phyloP scores from a whole-genome alignment of 2,113 vertebrate species.

The Dendropsophus ebraccatus region DNA sequence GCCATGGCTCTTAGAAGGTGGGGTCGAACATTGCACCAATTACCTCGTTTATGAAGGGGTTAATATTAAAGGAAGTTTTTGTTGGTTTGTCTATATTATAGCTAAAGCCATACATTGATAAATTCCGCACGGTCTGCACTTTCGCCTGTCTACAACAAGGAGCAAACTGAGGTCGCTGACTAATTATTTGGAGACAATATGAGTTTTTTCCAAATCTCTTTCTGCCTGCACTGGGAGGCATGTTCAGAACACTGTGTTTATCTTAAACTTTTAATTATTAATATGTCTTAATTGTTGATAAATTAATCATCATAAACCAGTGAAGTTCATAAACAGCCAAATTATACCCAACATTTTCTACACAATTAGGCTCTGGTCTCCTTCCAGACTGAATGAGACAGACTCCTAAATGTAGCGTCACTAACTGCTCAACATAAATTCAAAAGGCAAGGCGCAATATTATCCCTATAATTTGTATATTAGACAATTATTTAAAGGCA shows the following conservation, averaged over 20 bases:
- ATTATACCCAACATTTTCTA: slow-evolving; percentile 57
- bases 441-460: slow-evolving; percentile 29
- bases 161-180: background rate
- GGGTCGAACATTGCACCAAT: too few relatives aligned
- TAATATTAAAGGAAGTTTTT: background rate
- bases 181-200: slow-evolving; percentile 19
- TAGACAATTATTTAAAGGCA: slow-evolving; percentile 43
- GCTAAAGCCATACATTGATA: background rate
- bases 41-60: too few relatives aligned
- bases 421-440: slow-evolving; percentile 55
- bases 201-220: background rate
- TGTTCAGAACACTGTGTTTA: slow-evolving; percentile 40
- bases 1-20: too few relatives aligned
- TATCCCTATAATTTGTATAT: slow-evolving; percentile 51
- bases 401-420: slow-evolving; percentile 57
- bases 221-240: slow-evolving; percentile 30
- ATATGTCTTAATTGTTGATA: slow-evolving; percentile 59
- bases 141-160: background rate
- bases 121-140: slow-evolving; percentile 5
- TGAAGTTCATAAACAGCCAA: slow-evolving; percentile 54
- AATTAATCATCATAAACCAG: slow-evolving; percentile 55
- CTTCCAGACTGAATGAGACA: slow-evolving; percentile 51
- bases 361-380: slow-evolving; percentile 57
- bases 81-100: background rate
- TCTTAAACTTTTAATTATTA: slow-evolving; percentile 54